Base-by-base conservation (phyloP, 2,797 vertebrate species). In the Xyrichtys novacula region DNA sequence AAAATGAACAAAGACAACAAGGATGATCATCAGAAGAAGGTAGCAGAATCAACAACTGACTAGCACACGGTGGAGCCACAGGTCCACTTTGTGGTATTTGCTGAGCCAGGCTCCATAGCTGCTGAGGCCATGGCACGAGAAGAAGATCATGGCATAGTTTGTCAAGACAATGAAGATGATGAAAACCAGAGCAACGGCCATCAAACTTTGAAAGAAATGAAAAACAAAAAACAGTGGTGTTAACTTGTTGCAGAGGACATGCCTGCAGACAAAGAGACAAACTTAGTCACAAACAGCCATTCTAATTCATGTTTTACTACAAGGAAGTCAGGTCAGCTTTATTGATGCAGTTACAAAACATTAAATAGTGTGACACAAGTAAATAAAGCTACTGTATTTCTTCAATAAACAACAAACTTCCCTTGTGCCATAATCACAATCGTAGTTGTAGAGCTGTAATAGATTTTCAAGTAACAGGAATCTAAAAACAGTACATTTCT, bases 51-150 rank as follows among this genome's bases (percentile, higher is more conserved):
- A 32, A 28, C 12, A 8, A 80, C 94, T 75, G 67, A 96, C 95
- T 80, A 96, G 65, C 64, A 94, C 77, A 16, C 91, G 87, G 39
- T 92, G 88, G 52, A 95, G 93, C 94, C 94, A 96, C 73, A 96
- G 91, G n/a, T 96, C 95, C 9, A 58, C 83, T 84, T 61, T 92
- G 76, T 94, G 93, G 59, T 88, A 83, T 79, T 94, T 94, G 57
- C 73, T 68, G 34, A 97, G 83, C 94, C 95, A 95, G 0, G 65
- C 78, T 48, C 91, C 90, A 11, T 91, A 86, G 19, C 46, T 60
- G 54, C 90, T 71, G 12, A 93, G 83, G 17, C 89, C 92, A 26
- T 87, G 72, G 71, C 83, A 86, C 26, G 75, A 88, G 82, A 95
- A 67, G 77, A 93, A 91, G 71, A 96, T 91, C 47, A 86, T 56